Evolutionary conservation across 2,113 vertebrate species (phyloP).

Genomic region (Gobiocypris rarus): DNA sequence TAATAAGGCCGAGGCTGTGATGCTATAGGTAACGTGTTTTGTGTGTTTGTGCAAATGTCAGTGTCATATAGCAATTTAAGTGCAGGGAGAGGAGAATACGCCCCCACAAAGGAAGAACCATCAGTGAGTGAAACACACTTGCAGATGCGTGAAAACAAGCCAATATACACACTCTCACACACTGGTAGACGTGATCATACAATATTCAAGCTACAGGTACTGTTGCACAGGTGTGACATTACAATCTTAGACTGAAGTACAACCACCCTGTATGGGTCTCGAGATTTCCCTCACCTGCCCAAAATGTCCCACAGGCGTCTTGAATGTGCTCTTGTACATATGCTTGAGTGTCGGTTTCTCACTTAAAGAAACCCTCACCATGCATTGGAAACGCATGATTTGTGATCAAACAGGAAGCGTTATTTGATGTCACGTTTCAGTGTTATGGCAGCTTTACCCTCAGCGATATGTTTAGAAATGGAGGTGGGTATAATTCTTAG

Average conservation of each 20-base stretch:
- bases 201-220: constrained; percentile 78
- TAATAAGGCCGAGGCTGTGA: constrained; percentile 18
- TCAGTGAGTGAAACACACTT: constrained; percentile 70
- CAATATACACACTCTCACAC: constrained; percentile 34
- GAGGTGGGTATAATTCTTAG: background rate
- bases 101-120: constrained; percentile 70
- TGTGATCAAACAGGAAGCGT: constrained; percentile 28
- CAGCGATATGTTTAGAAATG: constrained; percentile 45
- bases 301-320: constrained; percentile 9
- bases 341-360: background rate
- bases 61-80: constrained; percentile 31
- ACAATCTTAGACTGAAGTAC: constrained; percentile 79
- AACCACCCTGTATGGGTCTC: constrained; percentile 54
- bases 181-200: constrained; percentile 58
- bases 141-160: constrained; percentile 71
- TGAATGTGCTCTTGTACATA: constrained; percentile 29
- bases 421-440: constrained; percentile 34
- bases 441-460: constrained; percentile 16
- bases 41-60: constrained; percentile 24
- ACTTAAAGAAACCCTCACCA: background rate
- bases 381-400: constrained; percentile 22
- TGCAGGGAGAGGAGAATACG: constrained; percentile 61
- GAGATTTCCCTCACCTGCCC: constrained; percentile 36
- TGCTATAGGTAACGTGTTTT: background rate
- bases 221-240: constrained; percentile 77